Evolutionary conservation across 2,888 invertebrate genomes (phyloP), one percentile per base, ranked within the genome.

Genomic region (Diarsia rubi): DNA sequence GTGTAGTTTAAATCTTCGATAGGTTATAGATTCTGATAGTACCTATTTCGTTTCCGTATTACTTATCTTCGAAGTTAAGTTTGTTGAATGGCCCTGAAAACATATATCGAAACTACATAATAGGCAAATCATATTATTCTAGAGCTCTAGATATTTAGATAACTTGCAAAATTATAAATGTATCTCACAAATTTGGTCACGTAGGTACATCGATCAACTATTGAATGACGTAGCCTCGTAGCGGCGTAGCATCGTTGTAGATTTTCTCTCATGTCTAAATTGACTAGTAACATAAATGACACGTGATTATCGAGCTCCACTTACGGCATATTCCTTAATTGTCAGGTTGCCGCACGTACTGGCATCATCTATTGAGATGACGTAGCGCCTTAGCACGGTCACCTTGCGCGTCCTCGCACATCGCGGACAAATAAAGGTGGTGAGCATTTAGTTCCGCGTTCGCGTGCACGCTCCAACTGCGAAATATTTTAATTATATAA

Each of bases 371-470:
- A 78, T 79, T 79, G 68, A 78, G 77, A 78, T 77, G 83, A 85
- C 84, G 85, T 86, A 82, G 81, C 81, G 77, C 79, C 83, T 82
- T 83, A 83, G 78, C 86, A 89, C 94, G 95, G 96, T 96, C 96
- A 95, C 96, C 96, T 96, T 96, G 95, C 89, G 84, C 93, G 95
- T 95, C 93, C 94, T 89, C 93, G 91, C 91, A 86, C 93, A 92
- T 94, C 93, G 93, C 95, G 94, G 95, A 92, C 95, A 92, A 94
- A 94, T 94, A 94, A 95, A 95, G 95, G 95, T 94, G 91, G 90
- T 90, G 81, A 90, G 88, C 87, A 81, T 86, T 89, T 89, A 92
- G 92, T 95, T 95, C 95, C 95, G 95, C 92, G 91, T 95, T 91
- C 88, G 86, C 87, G 77, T 86, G 88, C 88, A 89, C 88, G 86